Conservation (phyloP, 2,113 vertebrate genomes). For the Cebus imitator region DNA sequence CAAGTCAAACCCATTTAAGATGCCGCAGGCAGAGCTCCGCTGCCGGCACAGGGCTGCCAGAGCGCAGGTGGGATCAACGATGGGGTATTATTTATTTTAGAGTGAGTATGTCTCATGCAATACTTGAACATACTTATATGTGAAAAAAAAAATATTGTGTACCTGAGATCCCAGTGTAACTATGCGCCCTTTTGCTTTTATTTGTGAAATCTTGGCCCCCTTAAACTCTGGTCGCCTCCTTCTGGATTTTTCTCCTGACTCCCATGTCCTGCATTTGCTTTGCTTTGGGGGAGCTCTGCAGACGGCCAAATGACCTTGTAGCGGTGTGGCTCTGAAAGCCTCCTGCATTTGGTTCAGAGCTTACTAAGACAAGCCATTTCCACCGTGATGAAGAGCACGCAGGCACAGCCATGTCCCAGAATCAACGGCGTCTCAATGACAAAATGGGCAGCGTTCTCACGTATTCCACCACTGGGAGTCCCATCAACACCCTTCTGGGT, state of each 20-base stretch:
- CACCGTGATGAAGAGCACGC: accelerated
- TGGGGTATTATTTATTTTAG: neutral
- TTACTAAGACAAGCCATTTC: neutral
- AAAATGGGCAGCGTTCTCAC: neutral
- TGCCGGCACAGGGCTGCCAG: neutral
- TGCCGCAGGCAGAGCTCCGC: neutral
- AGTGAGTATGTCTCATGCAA: neutral
- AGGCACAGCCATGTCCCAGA: accelerated
- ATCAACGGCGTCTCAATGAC: accelerated
- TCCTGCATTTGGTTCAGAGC: neutral
- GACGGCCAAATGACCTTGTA: neutral
- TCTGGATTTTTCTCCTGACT: accelerated
- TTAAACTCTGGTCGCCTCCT: accelerated
- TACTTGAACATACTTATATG: neutral
- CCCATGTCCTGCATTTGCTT: neutral
- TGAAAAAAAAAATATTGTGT: neutral
- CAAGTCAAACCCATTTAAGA: neutral
- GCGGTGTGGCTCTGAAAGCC: accelerated
- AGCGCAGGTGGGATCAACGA: neutral
- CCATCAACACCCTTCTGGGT: neutral
- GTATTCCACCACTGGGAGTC: neutral
- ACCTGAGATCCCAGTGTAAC: accelerated
- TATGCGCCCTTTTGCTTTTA: accelerated
- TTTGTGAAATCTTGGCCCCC: neutral
- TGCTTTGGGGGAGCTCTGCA: neutral